Evolutionary conservation across 2,888 invertebrate species (phyloP).

Genomic region (Buathra laborator): DNA sequence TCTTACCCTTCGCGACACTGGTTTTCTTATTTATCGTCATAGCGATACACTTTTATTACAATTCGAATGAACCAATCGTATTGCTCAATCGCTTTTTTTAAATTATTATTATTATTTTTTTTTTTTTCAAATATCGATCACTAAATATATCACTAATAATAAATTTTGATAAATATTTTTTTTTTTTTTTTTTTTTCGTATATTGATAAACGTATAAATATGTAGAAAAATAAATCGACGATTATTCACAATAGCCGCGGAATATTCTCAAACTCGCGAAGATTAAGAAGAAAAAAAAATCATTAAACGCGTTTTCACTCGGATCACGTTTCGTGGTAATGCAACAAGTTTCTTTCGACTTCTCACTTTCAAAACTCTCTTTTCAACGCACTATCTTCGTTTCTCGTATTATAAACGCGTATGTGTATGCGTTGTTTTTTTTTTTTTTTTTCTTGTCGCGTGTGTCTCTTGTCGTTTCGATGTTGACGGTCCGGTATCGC

Average conservation of each 20-base stretch:
- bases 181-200: background rate
- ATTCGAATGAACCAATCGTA: background rate
- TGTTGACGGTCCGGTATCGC: constrained; percentile 76
- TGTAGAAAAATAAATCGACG: constrained; percentile 22
- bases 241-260: constrained; percentile 4
- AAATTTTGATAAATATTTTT: constrained; percentile 3
- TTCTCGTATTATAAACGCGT: background rate
- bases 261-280: background rate
- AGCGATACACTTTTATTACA: constrained; percentile 37
- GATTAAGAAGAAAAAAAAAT: background rate
- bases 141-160: constrained; percentile 36
- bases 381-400: background rate
- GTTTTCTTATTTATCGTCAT: constrained; percentile 75
- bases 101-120: constrained; percentile 11
- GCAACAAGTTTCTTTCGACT: background rate
- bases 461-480: constrained; percentile 55
- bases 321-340: background rate
- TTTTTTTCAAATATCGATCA: constrained; percentile 25
- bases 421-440: background rate
- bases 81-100: constrained; percentile 8
- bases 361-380: constrained; percentile 19
- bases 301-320: constrained; percentile 31
- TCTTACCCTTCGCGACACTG: constrained; percentile 65
- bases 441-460: background rate
- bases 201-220: constrained; percentile 21